A percentile compares a stretch with the other conserved stretches of the same genome.
Conservation (phyloP, 1,140 invertebrate species). For the Ylistrum balloti region DNA sequence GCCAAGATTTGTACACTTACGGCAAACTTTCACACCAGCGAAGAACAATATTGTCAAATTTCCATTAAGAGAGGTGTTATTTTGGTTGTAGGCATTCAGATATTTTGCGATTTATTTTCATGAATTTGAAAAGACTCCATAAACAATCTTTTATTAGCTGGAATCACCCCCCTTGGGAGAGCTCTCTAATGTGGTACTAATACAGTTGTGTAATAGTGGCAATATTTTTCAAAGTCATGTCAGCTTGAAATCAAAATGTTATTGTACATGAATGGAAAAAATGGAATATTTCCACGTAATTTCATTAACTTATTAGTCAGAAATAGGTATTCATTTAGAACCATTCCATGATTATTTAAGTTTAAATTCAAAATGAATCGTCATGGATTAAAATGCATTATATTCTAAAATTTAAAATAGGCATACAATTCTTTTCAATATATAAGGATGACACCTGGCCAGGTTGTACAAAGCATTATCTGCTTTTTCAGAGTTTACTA, state of each 20-base stretch:
- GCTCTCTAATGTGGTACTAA: conserved; percentile 14
- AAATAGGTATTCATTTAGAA: too few species aligned
- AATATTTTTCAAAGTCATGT: neutral
- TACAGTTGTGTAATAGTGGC: neutral
- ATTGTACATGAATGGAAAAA: too few species aligned
- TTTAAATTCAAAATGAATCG: too few species aligned
- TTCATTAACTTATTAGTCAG: too few species aligned
- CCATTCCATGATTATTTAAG: too few species aligned
- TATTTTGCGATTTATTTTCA: conserved; percentile 18
- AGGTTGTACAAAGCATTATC: too few species aligned
- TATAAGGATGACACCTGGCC: too few species aligned
- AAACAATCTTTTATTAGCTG: neutral
- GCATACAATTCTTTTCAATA: too few species aligned
- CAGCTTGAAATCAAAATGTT: neutral
- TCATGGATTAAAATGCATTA: too few species aligned
- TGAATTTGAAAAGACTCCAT: conserved; percentile 40
- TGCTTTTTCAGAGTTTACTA: too few species aligned
- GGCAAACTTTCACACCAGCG: conserved; percentile 13
- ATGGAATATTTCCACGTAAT: too few species aligned
- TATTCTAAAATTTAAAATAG: too few species aligned
- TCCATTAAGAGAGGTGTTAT: conserved; percentile 29
- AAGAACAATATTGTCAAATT: conserved; percentile 10
- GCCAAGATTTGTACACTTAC: neutral
- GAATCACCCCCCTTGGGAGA: conserved; percentile 24
- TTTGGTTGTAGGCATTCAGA: neutral